Evolutionary conservation across 2,797 vertebrate species (phyloP), one percentile per base, ranked within the genome.

Genomic region (Takifugu ocellatus): DNA sequence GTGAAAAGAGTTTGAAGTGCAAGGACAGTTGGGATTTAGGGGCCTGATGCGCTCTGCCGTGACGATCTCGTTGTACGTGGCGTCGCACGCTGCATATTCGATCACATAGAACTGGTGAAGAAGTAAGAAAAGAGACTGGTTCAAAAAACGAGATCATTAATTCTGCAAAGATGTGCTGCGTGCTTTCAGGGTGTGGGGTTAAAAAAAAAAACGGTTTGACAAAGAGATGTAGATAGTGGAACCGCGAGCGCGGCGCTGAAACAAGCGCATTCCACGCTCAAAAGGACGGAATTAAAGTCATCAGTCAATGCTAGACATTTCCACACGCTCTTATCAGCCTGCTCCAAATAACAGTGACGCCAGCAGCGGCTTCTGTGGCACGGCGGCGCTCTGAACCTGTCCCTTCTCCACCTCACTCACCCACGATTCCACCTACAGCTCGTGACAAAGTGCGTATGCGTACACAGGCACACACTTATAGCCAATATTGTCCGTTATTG

Each of bases 61-160:
- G 86, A 97, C 94, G 0, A 97, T 97, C 87, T 96, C 95, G 7
- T 96, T 97, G 86, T 94, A 97, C 39, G 94, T 95, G 72, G 95
- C 93, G 21, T 95, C 94, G 6, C 93, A 95, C 5, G 94, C 94
- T 0, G 94, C 94, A 10, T 96, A 96, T 78, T 97, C 95, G 4
- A 97, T 95, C 62, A 97, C 95, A 17, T 96, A 97, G 78, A 96
- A 97, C 95, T 97, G 82, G 47, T 56, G 65, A 39, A 1, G 21
- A 75, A 11, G 9, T n/a, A 3, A 16, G 43, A 16, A n/a, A 5
- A 45, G 5, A 45, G 5, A 16, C 14, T 7, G 14, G 36, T 14
- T 39, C 36, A 16, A 16, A 43, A 17, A 15, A 44, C 0, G 42
- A 21, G 21, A 21, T 21, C 21, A 21, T 21, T 21, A 21, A 21